Conservation (phyloP, 2,113 vertebrate genomes). For the Heteronetta atricapilla region DNA sequence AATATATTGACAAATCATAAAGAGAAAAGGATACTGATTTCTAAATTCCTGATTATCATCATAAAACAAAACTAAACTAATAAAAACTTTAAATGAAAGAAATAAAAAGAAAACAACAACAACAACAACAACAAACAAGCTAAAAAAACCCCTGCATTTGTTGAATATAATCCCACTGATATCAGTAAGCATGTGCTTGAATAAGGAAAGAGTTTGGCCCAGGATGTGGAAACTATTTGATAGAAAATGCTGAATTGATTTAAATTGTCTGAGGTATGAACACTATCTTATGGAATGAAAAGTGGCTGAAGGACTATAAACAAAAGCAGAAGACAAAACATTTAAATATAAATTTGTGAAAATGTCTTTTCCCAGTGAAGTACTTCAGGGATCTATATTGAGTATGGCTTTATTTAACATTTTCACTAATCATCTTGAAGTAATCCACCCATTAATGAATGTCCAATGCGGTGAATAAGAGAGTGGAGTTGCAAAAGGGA, state of each 20-base stretch:
- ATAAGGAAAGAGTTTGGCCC: conserved; percentile 11
- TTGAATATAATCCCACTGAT: not conserved
- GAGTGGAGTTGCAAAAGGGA: not conserved
- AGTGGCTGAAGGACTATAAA: conserved; percentile 25
- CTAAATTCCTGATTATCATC: not conserved
- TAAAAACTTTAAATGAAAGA: not conserved
- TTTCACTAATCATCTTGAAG: not conserved
- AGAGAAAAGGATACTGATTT: not conserved
- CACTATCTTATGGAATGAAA: conserved; percentile 37
- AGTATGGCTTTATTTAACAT: conserved; percentile 10
- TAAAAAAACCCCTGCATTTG: not conserved
- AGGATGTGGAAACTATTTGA: conserved; percentile 13
- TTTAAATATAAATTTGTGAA: not conserved
- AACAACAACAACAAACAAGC: not conserved
- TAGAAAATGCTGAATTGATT: conserved; percentile 55
- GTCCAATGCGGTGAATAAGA: not conserved
- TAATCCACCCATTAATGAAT: not conserved
- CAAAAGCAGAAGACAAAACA: conserved; percentile 50
- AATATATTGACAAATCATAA: not conserved
- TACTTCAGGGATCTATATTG: not conserved
- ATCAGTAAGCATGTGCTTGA: not conserved
- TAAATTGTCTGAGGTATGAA: conserved; percentile 48
- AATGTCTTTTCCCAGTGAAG: conserved; percentile 4
- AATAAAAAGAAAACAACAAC: not conserved
- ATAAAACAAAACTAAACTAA: not conserved